Evolutionary conservation across 1,140 invertebrate species (phyloP).

Genomic region (Diachasma alloeum): DNA sequence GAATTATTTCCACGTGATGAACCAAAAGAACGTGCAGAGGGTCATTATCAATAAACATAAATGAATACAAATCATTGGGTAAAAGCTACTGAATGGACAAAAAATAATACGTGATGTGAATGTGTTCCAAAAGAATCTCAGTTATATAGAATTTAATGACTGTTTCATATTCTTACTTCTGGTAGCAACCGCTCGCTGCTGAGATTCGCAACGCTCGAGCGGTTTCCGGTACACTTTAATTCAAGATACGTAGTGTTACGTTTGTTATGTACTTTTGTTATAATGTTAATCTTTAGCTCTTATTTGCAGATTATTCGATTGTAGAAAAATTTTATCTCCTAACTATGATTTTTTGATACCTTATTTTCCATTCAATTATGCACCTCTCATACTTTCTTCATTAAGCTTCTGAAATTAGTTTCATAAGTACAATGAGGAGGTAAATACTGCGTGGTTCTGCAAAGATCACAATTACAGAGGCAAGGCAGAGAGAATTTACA

Average conservation of each 20-base stretch:
- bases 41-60: background rate
- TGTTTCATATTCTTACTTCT: constrained; percentile 30
- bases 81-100: background rate
- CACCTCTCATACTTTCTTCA: background rate
- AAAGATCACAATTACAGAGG: background rate
- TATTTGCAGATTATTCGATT: background rate
- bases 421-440: background rate
- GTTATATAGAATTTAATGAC: background rate
- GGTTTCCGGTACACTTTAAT: constrained; percentile 28
- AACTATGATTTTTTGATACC: background rate
- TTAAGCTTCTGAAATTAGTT: background rate
- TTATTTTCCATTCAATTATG: background rate
- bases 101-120: background rate
- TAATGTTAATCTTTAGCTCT: background rate
- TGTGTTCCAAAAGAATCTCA: background rate
- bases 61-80: background rate
- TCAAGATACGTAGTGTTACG: constrained; percentile 32
- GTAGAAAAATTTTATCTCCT: background rate
- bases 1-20: background rate
- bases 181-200: constrained; percentile 26
- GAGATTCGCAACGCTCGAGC: constrained; percentile 24
- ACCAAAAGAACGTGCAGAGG: constrained; percentile 24
- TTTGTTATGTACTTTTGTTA: constrained; percentile 3
- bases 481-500: background rate
- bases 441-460: background rate